phyloP scores from a whole-genome alignment of 2,797 vertebrate species.

The Enteromius fasciolatus region DNA sequence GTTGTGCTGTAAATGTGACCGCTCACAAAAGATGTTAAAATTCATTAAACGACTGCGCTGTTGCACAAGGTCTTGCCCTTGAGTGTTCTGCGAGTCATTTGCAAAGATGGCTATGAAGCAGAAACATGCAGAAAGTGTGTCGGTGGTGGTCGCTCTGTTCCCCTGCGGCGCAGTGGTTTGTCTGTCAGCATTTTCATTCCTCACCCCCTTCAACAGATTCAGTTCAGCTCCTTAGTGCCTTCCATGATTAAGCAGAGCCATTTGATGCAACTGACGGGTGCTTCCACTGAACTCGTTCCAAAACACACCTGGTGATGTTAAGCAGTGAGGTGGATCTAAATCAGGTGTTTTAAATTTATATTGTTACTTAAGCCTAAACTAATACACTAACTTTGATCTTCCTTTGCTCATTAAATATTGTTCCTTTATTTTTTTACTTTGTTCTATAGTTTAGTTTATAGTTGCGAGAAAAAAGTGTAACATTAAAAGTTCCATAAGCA shows the following conservation, averaged over 20 bases:
- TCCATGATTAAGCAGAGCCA: slow-evolving; percentile 68
- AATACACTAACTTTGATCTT: not conserved
- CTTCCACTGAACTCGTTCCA: slow-evolving; percentile 67
- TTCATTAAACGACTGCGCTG: slow-evolving; percentile 76
- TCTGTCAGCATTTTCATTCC: slow-evolving; percentile 78
- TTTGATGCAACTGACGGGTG: slow-evolving; percentile 71
- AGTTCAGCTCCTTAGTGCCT: slow-evolving; percentile 76
- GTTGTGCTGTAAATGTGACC: slow-evolving; percentile 37
- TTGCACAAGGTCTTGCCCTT: slow-evolving; percentile 74
- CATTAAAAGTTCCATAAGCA: not conserved
- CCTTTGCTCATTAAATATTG: not conserved
- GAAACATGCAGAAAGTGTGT: slow-evolving; percentile 74
- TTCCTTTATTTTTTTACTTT: not conserved
- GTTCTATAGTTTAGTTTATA: not conserved
- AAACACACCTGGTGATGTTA: slow-evolving; percentile 1
- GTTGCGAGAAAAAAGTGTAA: not conserved
- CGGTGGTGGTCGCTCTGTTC: slow-evolving; percentile 67
- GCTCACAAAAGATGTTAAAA: slow-evolving; percentile 51
- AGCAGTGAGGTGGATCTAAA: not conserved
- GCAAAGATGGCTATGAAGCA: slow-evolving; percentile 70
- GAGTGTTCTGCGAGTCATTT: slow-evolving; percentile 63
- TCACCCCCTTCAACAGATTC: slow-evolving; percentile 73
- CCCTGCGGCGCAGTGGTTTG: slow-evolving; percentile 74
- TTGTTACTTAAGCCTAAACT: not conserved
- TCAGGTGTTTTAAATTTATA: not conserved